These are phyloP conservation scores for Callopanchax toddi DNA, from an alignment of 2,113 vertebrate species.

Conservation along the genomic window DNA sequence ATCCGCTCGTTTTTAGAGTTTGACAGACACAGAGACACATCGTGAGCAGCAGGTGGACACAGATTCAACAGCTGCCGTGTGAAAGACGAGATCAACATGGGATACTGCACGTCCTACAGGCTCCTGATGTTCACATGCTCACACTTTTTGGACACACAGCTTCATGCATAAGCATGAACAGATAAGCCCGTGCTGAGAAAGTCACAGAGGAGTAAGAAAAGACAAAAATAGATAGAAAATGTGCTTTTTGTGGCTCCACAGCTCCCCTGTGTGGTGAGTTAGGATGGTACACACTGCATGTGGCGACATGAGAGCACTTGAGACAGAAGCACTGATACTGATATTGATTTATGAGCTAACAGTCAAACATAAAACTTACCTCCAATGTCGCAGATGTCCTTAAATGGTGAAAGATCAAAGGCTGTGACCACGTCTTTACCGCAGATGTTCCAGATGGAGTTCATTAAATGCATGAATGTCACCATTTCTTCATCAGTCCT, in stretches of 20 bases:
- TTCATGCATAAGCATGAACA: conserved; percentile 62
- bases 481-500: conserved; percentile 88
- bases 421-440: conserved; percentile 83
- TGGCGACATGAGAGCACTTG: too few relatives aligned
- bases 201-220: conserved; percentile 20
- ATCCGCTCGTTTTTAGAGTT: conserved; percentile 34
- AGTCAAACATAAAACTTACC: conserved; percentile 73
- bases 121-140: conserved; percentile 35
- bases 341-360: too few relatives aligned
- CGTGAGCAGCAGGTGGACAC: conserved; percentile 66
- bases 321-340: not conserved
- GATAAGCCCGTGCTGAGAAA: conserved; percentile 15
- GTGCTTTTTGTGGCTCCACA: conserved; percentile 59
- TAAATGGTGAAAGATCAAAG: conserved; percentile 88
- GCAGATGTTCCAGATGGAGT: conserved; percentile 88
- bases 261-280: conserved; percentile 68
- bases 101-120: conserved; percentile 44
- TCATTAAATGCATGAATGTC: conserved; percentile 87
- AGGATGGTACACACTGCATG: conserved; percentile 31
- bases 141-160: conserved; percentile 23
- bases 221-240: not conserved
- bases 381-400: conserved; percentile 85
- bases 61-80: conserved; percentile 63
- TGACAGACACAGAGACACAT: conserved; percentile 23
- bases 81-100: conserved; percentile 40